These are phyloP conservation scores for Glaucidium brasilianum DNA, from an alignment of 2,113 vertebrate genomes.

Conservation along the genomic window DNA sequence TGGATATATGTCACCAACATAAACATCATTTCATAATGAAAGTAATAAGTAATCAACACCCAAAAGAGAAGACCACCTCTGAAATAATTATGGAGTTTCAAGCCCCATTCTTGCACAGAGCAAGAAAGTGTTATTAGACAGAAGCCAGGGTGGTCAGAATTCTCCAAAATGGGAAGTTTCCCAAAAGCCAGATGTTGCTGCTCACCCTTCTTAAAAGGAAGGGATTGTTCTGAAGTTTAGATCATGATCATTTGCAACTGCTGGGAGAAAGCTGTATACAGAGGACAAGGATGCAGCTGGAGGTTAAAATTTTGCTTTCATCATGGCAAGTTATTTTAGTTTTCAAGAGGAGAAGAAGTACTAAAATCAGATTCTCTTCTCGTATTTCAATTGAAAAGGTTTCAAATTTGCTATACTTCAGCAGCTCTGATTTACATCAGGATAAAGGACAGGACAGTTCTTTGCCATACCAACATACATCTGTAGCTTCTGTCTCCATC, in stretches of 20 bases:
- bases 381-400: accelerated
- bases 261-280: background rate
- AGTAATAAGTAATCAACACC: background rate
- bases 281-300: background rate
- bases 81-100: background rate
- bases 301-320: background rate
- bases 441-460: background rate
- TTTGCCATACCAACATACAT: background rate
- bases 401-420: background rate
- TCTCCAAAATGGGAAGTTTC: background rate
- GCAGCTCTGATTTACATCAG: background rate
- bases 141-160: background rate
- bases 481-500: background rate
- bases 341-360: background rate
- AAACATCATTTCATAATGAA: background rate
- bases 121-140: background rate
- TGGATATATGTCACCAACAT: background rate
- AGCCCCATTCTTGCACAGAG: background rate
- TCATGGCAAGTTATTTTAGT: background rate
- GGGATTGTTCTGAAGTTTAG: background rate
- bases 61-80: background rate
- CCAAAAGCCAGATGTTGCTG: background rate
- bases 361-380: background rate
- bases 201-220: background rate
- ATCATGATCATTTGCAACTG: too few species aligned